These are phyloP conservation scores for Drosophila bifasciata DNA, from an alignment of 1,140 invertebrate species.

Conservation along the genomic window DNA sequence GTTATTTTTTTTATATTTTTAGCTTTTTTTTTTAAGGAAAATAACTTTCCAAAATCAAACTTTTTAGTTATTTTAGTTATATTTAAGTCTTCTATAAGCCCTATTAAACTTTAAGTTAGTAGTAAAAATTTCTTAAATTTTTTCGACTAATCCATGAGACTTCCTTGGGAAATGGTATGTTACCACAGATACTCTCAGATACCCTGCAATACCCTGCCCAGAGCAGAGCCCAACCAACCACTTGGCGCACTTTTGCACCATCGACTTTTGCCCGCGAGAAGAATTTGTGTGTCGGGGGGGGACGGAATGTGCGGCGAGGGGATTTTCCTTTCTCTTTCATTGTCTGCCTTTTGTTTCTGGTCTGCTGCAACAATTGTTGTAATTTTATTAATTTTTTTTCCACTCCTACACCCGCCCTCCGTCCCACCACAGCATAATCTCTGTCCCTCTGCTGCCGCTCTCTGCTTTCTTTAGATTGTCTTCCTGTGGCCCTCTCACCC, in stretches of 20 bases:
- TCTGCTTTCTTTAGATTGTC: constrained; percentile 48
- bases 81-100: no score
- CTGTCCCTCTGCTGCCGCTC: not conserved
- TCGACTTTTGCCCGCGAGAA: constrained; percentile 17
- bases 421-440: not conserved
- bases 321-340: constrained; percentile 24
- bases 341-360: constrained; percentile 30
- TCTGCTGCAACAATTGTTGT: constrained; percentile 47
- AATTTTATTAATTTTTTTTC: constrained; percentile 60
- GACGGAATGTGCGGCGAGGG: constrained; percentile 27
- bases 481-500: constrained; percentile 28
- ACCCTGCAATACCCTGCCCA: constrained; percentile 21
- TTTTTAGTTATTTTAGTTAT: no score
- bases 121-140: no score
- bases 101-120: no score
- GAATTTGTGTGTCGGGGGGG: constrained; percentile 12
- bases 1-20: no score
- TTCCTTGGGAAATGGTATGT: no score
- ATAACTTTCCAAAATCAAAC: no score
- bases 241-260: constrained; percentile 43
- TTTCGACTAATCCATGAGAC: no score
- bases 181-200: not conserved
- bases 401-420: no score
- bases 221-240: constrained; percentile 25
- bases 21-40: no score